Evolutionary conservation across 64 coral and sea anemone species (phyloP).

Genomic region (Acropora yongei): DNA sequence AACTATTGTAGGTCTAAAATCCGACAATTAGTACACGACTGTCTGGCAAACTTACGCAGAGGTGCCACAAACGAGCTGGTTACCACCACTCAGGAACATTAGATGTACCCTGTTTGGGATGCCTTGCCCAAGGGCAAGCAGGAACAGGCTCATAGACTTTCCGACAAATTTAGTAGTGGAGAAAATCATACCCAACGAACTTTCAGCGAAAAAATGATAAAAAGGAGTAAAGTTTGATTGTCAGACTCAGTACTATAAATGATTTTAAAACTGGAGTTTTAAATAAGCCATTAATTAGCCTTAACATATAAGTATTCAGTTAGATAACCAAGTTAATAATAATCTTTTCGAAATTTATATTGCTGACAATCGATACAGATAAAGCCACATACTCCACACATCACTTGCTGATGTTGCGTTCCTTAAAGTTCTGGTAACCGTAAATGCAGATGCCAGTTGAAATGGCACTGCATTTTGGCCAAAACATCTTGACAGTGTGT

Average conservation of each 20-base stretch:
- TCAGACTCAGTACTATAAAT: too few relatives aligned
- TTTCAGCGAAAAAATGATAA: constrained; percentile 15
- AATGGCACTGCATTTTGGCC: constrained; percentile 18
- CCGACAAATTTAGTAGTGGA: background rate
- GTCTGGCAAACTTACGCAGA: constrained; percentile 43
- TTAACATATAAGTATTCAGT: too few relatives aligned
- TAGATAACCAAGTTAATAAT: too few relatives aligned
- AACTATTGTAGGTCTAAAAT: too few relatives aligned
- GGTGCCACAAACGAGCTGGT: constrained; percentile 48
- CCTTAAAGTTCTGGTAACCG: background rate
- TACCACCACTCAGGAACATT: constrained; percentile 57
- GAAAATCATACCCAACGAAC: constrained; percentile 47
- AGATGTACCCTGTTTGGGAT: constrained; percentile 1
- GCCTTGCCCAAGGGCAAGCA: constrained; percentile 49
- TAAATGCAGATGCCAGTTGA: constrained; percentile 31
- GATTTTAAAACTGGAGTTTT: too few relatives aligned
- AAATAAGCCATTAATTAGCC: too few relatives aligned
- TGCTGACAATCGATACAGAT: background rate
- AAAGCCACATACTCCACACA: constrained; percentile 30
- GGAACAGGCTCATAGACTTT: constrained; percentile 11
- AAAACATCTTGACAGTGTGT: constrained; percentile 18
- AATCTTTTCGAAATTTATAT: too few relatives aligned
- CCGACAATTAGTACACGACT: too few relatives aligned
- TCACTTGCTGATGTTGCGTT: background rate
- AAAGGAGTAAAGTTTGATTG: too few relatives aligned